phyloP scores from a whole-genome alignment of 2,797 vertebrate species.

The Phataginus tricuspis region DNA sequence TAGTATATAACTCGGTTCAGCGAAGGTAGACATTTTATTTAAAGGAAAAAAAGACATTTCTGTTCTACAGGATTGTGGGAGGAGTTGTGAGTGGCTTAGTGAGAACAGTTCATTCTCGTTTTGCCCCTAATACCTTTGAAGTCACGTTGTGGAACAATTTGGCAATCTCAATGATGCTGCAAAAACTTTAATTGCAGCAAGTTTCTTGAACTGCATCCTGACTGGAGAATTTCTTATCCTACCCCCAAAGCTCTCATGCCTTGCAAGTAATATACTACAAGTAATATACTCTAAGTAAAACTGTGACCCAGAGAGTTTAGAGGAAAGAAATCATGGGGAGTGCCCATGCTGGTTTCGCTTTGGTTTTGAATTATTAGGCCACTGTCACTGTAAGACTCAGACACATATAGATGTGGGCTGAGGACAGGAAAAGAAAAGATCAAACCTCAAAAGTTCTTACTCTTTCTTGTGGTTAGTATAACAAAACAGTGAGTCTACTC shows the following conservation, averaged over 20 bases:
- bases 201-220: not conserved
- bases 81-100: not conserved
- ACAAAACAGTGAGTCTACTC: not conserved
- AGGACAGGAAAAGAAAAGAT: not conserved
- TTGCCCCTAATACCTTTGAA: not conserved
- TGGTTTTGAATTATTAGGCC: not conserved
- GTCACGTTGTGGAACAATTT: not conserved
- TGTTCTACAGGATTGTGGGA: not conserved
- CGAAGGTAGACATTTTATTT: not conserved
- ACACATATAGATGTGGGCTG: not conserved
- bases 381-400: slow-evolving; percentile 1
- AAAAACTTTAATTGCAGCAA: not conserved
- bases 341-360: not conserved
- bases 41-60: not conserved
- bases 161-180: not conserved
- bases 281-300: not conserved
- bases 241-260: not conserved
- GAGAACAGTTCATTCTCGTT: not conserved
- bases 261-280: not conserved
- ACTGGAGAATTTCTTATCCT: not conserved
- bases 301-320: not conserved
- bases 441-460: not conserved
- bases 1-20: not conserved
- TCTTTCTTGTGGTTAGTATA: not conserved
- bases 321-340: not conserved